These are phyloP conservation scores for Ichneumoninae sp. DNA, from an alignment of 2,888 invertebrate species.

Conservation along the genomic window DNA sequence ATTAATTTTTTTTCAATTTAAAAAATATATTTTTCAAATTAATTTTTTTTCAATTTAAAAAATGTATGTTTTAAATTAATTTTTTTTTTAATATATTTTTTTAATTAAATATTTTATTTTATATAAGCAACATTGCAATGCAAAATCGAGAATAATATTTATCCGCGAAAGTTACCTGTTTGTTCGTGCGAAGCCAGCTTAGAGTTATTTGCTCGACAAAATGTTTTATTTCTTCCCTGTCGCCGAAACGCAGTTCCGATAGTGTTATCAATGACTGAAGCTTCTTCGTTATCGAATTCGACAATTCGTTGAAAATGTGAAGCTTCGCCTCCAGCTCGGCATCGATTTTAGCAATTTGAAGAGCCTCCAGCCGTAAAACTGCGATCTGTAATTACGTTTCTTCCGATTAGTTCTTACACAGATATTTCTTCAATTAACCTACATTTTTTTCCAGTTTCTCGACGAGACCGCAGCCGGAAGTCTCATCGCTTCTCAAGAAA, in stretches of 20 bases:
- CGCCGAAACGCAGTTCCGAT: constrained; percentile 65
- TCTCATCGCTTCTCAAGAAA: constrained; percentile 61
- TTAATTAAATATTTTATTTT: neutral
- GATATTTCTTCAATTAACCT: constrained; percentile 47
- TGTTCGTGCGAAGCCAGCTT: constrained; percentile 72
- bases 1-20: neutral
- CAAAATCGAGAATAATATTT: neutral
- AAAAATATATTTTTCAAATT: neutral
- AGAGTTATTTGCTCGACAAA: constrained; percentile 73
- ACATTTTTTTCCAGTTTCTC: constrained; percentile 76
- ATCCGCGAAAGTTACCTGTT: constrained; percentile 69
- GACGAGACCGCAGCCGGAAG: constrained; percentile 66
- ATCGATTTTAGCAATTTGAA: constrained; percentile 69
- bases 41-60: neutral
- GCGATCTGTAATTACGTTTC: constrained; percentile 68
- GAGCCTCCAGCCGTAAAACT: constrained; percentile 72
- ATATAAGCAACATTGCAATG: neutral
- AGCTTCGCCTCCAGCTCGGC: constrained; percentile 73
- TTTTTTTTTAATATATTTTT: neutral
- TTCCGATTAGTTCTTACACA: constrained; percentile 11
- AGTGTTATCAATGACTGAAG: constrained; percentile 73
- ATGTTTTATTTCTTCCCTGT: constrained; percentile 69
- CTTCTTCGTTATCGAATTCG: constrained; percentile 70
- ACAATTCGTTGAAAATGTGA: constrained; percentile 69
- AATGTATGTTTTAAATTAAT: too few species aligned